Base-by-base conservation (phyloP, 2,113 vertebrate species). In the Castor canadensis region DNA sequence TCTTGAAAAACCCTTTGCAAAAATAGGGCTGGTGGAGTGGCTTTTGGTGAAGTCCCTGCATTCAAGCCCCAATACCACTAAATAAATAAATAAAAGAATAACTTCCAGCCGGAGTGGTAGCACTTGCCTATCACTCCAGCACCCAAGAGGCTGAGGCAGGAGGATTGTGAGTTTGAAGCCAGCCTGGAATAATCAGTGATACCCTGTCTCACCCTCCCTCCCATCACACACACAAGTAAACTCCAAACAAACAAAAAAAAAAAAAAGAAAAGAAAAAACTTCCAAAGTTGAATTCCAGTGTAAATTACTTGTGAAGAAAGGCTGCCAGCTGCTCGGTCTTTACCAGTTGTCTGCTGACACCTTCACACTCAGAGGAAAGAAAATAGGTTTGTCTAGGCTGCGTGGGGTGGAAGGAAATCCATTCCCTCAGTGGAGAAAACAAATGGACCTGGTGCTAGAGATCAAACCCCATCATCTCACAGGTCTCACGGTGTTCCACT, bases 291-390 rank as follows among this genome's bases (percentile, higher is more conserved):
- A 30, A 80, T 95, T 96, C 82, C 82, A 64, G 58, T 35, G 38
- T 64, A 38, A 95, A 93, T 91, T 62, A 66, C 66, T 58, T 82
- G 45, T 35, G 26, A 45, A 28, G 38, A 81, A 28, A 60, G 49
- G 30, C 56, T 40, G 54, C 58, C 40, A 32, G 82, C 64, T 87
- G 28, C 26, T 64, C 49, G 20, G 3, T 87, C 79, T 90, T 38
- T 76, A 83, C 49, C 56, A 40, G 47, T 49, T 93, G 58, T 79
- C 19, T 73, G 71, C 64, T 75, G 38, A 90, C 49, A 84, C 38
- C 77, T 64, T 97, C 26, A 71, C 79, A 91, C 71, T 30, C 49
- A 58, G 76, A 94, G 17, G 52, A 94, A 85, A 75, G 87, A 84
- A 86, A 89, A 69, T 76, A 86, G 75, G 32, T 49, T 56, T 91